Evolutionary conservation across 2,888 invertebrate genomes (phyloP).

Genomic region (Cacoxenus indagator): DNA sequence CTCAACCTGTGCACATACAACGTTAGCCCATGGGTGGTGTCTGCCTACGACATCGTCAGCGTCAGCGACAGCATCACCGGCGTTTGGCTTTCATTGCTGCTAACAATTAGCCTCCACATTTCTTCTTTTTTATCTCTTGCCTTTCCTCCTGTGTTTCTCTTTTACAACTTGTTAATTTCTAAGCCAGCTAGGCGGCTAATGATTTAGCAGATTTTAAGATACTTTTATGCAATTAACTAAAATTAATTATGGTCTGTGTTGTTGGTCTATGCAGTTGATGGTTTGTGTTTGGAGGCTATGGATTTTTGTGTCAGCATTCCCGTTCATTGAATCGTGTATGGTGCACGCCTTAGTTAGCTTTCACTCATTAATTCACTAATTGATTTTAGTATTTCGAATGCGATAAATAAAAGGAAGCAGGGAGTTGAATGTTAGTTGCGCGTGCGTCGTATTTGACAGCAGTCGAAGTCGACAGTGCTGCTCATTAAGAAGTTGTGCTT

Average conservation of each 20-base stretch:
- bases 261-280: slow-evolving; percentile 1
- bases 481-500: too few species aligned
- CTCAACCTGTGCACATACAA: background rate
- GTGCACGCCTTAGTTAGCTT: background rate
- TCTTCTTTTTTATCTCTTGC: background rate
- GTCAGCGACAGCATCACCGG: too few species aligned
- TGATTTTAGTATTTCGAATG: background rate
- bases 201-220: background rate
- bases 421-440: too few species aligned
- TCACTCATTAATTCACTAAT: background rate
- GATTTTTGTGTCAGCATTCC: background rate
- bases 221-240: slow-evolving; percentile 3
- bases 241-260: slow-evolving; percentile 6
- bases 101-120: background rate
- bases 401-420: too few species aligned
- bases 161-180: slow-evolving; percentile 3
- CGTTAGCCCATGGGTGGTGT: background rate
- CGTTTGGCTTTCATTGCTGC: background rate
- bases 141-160: background rate
- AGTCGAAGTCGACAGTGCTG: too few species aligned
- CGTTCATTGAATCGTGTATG: too few species aligned
- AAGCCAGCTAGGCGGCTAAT: slow-evolving; percentile 12
- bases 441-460: too few species aligned
- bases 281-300: background rate
- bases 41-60: too few species aligned